Conservation (phyloP, 2,113 vertebrate species). For the Micronisus gabar region DNA sequence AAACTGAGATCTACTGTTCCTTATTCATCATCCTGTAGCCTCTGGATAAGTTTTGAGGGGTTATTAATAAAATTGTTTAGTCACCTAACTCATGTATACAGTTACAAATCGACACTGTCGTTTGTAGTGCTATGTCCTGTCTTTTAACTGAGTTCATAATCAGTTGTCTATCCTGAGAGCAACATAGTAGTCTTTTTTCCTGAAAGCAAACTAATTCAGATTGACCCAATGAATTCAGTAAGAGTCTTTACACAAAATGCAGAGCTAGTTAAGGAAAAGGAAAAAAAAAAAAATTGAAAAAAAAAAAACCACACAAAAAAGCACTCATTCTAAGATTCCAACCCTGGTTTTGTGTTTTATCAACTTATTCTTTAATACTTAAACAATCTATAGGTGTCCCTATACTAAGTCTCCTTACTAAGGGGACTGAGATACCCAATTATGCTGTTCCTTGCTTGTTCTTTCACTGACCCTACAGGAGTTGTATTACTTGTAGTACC, state of each 20-base stretch:
- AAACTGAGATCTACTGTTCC: background rate
- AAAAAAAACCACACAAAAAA: accelerated
- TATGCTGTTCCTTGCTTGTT: background rate
- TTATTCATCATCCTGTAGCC: background rate
- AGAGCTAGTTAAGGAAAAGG: background rate
- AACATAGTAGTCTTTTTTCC: background rate
- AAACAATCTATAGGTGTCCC: background rate
- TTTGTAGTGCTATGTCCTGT: background rate
- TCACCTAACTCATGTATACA: background rate
- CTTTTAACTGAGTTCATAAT: background rate
- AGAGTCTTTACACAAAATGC: background rate
- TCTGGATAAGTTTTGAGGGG: background rate
- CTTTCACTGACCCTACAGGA: background rate
- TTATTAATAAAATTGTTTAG: background rate
- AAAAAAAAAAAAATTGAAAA: accelerated
- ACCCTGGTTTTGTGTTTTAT: background rate
- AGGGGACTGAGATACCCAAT: background rate
- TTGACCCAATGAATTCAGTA: background rate
- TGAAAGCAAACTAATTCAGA: background rate
- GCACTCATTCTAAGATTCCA: background rate
- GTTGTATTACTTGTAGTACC: background rate
- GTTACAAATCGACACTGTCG: background rate
- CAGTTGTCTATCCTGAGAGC: background rate
- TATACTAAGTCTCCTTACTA: background rate
- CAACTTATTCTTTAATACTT: background rate